phyloP scores from a whole-genome alignment of 2,113 vertebrate genomes.

The Lota lota region DNA sequence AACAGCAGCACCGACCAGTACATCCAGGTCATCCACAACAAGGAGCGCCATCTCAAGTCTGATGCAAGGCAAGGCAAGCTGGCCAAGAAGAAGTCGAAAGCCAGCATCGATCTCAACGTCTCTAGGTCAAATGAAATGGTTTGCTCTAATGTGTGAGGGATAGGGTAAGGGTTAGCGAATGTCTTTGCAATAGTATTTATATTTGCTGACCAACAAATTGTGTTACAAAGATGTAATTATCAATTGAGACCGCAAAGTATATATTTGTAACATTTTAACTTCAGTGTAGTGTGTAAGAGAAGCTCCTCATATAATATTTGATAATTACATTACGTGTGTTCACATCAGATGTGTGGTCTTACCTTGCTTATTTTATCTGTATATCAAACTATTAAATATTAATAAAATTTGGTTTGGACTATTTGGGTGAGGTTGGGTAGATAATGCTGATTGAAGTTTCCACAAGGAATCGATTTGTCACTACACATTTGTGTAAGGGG shows the following conservation, averaged over 20 bases:
- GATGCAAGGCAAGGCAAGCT: slow-evolving; percentile 62
- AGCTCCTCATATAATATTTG: background rate
- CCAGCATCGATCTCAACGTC: slow-evolving; percentile 55
- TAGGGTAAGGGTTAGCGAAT: no score
- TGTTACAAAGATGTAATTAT: background rate
- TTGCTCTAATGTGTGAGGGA: slow-evolving; percentile 82
- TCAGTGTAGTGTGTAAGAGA: background rate
- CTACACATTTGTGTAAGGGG: no score
- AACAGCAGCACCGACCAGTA: slow-evolving; percentile 86
- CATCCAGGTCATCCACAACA: slow-evolving; percentile 83
- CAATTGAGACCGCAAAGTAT: background rate
- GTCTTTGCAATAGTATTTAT: no score
- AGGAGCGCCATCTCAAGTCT: slow-evolving; percentile 74
- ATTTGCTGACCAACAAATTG: no score
- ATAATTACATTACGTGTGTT: background rate
- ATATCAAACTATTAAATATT: no score
- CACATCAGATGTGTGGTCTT: no score
- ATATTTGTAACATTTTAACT: background rate
- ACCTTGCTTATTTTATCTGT: no score
- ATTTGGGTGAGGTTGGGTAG: no score
- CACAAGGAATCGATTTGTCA: no score
- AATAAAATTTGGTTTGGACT: no score
- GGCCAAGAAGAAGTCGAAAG: slow-evolving; percentile 73
- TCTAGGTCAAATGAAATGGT: slow-evolving; percentile 75
- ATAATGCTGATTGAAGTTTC: no score